phyloP scores from a whole-genome alignment of 2,888 invertebrate genomes.

The Hydrotaea cyrtoneurina region DNA sequence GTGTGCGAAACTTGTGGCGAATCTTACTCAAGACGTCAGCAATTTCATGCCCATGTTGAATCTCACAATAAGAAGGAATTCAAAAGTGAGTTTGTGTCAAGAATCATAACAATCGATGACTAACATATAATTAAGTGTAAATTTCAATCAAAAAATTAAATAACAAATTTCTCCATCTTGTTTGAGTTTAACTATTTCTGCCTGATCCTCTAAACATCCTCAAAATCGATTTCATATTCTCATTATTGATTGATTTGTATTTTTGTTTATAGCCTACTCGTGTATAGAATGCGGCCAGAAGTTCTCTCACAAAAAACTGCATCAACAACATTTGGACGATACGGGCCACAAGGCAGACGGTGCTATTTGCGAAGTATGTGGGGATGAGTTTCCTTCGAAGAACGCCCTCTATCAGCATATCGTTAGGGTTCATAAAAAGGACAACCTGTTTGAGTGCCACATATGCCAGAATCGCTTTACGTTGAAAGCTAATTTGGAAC shows the following conservation, averaged over 20 bases:
- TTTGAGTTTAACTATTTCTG: background rate
- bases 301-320: conserved; percentile 79
- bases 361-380: conserved; percentile 80
- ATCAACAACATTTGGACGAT: conserved; percentile 79
- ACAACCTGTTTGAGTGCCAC: conserved; percentile 80
- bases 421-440: conserved; percentile 79
- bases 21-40: conserved; percentile 80
- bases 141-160: conserved; percentile 48
- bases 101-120: conserved; percentile 59
- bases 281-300: conserved; percentile 79
- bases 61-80: conserved; percentile 80
- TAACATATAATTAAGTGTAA: conserved; percentile 63
- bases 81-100: conserved; percentile 79
- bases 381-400: conserved; percentile 79
- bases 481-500: conserved; percentile 80
- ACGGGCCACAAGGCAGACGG: conserved; percentile 80
- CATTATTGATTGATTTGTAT: conserved; percentile 36
- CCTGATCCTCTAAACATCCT: background rate
- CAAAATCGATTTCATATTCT: background rate
- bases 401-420: conserved; percentile 80
- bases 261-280: conserved; percentile 74
- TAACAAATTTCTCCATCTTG: background rate
- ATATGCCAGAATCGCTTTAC: conserved; percentile 81
- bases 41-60: conserved; percentile 80
- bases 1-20: conserved; percentile 81